Conservation (phyloP, 2,113 vertebrate species). For the Acrocephalus arundinaceus region DNA sequence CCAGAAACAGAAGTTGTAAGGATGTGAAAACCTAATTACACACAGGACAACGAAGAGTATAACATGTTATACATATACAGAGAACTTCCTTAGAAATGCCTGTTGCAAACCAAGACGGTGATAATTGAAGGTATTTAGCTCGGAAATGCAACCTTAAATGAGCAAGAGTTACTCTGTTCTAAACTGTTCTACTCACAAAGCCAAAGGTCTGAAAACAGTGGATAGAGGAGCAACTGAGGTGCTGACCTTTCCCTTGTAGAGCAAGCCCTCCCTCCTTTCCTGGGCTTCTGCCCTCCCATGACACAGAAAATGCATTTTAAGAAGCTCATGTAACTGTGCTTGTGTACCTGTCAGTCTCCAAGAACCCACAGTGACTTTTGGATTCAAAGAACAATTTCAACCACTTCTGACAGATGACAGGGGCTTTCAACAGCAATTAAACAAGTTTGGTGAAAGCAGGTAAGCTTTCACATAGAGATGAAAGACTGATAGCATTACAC, state of each 20-base stretch:
- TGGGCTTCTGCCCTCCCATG: not conserved
- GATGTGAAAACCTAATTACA: not conserved
- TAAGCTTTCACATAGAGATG: not conserved
- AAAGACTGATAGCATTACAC: not conserved
- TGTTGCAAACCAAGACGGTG: not conserved
- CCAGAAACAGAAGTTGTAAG: not conserved
- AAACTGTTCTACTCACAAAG: not conserved
- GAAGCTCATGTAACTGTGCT: not conserved
- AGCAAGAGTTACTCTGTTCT: not conserved
- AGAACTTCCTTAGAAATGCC: not conserved
- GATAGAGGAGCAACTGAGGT: not conserved
- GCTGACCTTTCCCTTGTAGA: not conserved
- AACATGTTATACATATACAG: not conserved
- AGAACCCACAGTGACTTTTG: not conserved
- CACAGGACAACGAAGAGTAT: not conserved
- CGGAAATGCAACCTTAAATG: not conserved
- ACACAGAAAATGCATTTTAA: not conserved
- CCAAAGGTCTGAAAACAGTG: not conserved
- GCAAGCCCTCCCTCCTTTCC: not conserved
- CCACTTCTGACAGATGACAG: not conserved
- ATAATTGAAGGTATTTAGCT: not conserved
- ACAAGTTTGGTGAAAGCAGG: not conserved
- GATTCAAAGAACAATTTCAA: not conserved
- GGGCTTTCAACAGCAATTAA: conserved; percentile 25
- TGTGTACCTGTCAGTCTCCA: not conserved